Conservation (phyloP, 2,888 invertebrate genomes). For the Rhagophthalmus giganteus region DNA sequence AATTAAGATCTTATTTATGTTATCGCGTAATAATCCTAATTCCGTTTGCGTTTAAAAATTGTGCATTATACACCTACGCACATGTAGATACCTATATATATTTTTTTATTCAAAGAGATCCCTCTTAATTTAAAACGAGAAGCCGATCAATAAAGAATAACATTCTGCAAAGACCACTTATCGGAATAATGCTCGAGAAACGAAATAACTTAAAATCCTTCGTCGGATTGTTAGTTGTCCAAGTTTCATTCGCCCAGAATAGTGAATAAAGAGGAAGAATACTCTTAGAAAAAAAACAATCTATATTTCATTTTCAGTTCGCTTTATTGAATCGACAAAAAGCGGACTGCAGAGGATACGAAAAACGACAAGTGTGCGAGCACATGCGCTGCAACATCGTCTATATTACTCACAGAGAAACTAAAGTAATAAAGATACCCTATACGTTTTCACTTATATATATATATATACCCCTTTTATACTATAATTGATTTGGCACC, state of each 20-base stretch:
- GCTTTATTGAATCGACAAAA: conserved; percentile 44
- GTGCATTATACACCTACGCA: no score
- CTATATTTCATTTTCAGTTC: conserved; percentile 46
- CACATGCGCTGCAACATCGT: no score
- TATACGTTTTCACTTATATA: conserved; percentile 36
- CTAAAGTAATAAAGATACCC: conserved; percentile 34
- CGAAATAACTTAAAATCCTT: conserved; percentile 44
- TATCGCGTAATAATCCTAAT: not conserved
- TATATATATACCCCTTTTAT: no score
- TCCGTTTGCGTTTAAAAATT: not conserved
- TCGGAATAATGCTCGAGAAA: conserved; percentile 39
- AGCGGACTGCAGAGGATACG: conserved; percentile 36
- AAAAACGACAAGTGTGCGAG: conserved; percentile 34
- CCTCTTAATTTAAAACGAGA: no score
- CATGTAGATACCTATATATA: no score
- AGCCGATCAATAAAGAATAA: no score
- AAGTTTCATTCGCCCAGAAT: conserved; percentile 40
- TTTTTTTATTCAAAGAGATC: no score
- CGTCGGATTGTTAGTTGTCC: conserved; percentile 38
- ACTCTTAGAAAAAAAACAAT: conserved; percentile 43
- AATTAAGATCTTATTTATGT: not conserved
- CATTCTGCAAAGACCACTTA: conserved; percentile 37
- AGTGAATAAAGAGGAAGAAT: conserved; percentile 36
- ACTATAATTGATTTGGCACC: no score
- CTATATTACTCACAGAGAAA: conserved; percentile 32